Evolutionary conservation across 2,888 invertebrate species (phyloP), one percentile per base, ranked within the genome.

Genomic region (Nycteola revayana): DNA sequence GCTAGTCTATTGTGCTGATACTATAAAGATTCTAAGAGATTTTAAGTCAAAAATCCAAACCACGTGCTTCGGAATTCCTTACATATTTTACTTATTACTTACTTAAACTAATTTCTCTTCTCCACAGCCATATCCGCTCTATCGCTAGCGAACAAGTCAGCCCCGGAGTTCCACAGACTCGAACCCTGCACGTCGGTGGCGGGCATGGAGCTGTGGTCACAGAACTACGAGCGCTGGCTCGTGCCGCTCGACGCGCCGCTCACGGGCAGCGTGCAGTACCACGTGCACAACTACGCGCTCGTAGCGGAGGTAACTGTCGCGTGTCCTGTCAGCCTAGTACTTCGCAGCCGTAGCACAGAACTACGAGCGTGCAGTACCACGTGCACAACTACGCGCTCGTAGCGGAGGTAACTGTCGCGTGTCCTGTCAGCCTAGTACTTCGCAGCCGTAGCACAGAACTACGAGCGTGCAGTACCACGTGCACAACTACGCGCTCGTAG

Each of bases 171-270:
- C 14, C 34, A 47, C 9, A 61, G 74, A 1, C 60, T 83, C 30
- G 46, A 80, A 48, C 93, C 93, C 1, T 68, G 90, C 57, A 76
- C 74, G 42, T 82, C 83, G 1, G 83, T 94, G 91, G 45, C 84
- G 78, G 88, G 88, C 34, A 72, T 94, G 53, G 93, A 94, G 44
- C 76, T 97, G 25, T 98, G 97, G 97, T 89, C 92, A 37, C 96
- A 95, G 75, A 97, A 96, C 83, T 98, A 96, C 83, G 94, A 95
- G 71, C 92, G 98, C 14, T 97, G 96, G 96, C 90, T 96, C 65
- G 93, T 94, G 9, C 93, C 95, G 9, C 90, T 96, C 3, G 96
- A 97, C 79, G 93, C 95, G 42, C 88, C 90, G 9, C 92, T 91
- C 48, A 93, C 95, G 7, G 95, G 95, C 0, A 76, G 72, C 48